phyloP scores from a whole-genome alignment of 64 coral and sea anemone species.

The Dendrophyllia cribrosa region DNA sequence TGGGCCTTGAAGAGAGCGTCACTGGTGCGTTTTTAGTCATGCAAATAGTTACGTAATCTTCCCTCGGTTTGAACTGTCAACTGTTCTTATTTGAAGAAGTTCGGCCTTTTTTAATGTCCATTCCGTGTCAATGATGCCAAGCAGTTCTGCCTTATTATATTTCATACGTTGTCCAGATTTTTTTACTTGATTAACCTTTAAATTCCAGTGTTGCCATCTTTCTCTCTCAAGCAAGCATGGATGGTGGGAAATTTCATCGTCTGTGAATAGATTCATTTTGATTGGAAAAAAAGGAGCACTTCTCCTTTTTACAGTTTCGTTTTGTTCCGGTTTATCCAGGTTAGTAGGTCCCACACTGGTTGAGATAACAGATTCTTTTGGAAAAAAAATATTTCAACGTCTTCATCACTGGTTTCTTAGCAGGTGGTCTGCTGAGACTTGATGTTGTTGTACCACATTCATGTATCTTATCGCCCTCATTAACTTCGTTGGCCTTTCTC shows the following conservation, averaged over 20 bases:
- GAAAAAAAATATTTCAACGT: neutral
- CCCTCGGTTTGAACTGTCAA: neutral
- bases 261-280: neutral
- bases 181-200: neutral
- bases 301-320: neutral
- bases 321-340: too few species aligned
- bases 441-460: neutral
- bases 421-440: neutral
- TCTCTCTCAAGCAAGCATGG: neutral
- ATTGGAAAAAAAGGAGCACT: too few species aligned
- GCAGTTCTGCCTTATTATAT: neutral
- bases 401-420: neutral
- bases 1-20: conserved; percentile 6
- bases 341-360: too few species aligned
- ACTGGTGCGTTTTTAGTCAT: neutral
- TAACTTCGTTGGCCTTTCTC: neutral
- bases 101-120: neutral
- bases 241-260: neutral
- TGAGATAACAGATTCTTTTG: neutral
- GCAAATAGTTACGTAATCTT: neutral
- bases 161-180: neutral
- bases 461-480: neutral
- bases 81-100: neutral
- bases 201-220: neutral
- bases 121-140: neutral